These are phyloP conservation scores for Sitophilus oryzae DNA, from an alignment of 1,140 invertebrate genomes.

Conservation along the genomic window DNA sequence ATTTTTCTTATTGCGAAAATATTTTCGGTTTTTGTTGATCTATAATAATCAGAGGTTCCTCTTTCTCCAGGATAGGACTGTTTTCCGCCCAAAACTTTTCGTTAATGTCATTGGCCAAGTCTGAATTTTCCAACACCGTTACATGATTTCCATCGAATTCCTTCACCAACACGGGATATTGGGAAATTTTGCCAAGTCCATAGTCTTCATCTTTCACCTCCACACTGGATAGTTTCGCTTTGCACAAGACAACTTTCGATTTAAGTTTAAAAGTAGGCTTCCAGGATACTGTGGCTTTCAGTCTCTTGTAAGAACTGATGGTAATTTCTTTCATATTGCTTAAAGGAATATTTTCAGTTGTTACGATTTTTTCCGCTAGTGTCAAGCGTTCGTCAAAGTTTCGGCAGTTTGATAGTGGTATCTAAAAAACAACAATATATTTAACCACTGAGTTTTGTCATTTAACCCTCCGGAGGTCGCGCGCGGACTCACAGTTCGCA, in stretches of 20 bases:
- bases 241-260: constrained; percentile 56
- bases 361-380: constrained; percentile 36
- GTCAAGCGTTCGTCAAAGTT: constrained; percentile 16
- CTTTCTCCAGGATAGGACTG: too few relatives aligned
- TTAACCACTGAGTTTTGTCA: too few relatives aligned
- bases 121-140: constrained; percentile 60
- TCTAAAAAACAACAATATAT: too few relatives aligned
- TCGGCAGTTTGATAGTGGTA: too few relatives aligned
- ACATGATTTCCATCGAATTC: constrained; percentile 65
- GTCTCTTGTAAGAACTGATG: constrained; percentile 49
- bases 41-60: too few relatives aligned
- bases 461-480: too few relatives aligned
- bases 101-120: constrained; percentile 53
- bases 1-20: too few relatives aligned
- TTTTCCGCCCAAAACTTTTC: too few relatives aligned
- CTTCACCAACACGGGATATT: constrained; percentile 47
- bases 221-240: constrained; percentile 51
- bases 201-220: constrained; percentile 56
- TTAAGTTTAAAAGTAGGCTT: constrained; percentile 49
- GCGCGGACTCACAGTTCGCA: too few relatives aligned
- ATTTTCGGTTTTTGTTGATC: too few relatives aligned
- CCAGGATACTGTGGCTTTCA: constrained; percentile 51
- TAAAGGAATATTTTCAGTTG: constrained; percentile 44
- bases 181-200: constrained; percentile 51
- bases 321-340: constrained; percentile 48